Evolutionary conservation across 2,888 invertebrate genomes (phyloP).

Genomic region (Orthosia gracilis): DNA sequence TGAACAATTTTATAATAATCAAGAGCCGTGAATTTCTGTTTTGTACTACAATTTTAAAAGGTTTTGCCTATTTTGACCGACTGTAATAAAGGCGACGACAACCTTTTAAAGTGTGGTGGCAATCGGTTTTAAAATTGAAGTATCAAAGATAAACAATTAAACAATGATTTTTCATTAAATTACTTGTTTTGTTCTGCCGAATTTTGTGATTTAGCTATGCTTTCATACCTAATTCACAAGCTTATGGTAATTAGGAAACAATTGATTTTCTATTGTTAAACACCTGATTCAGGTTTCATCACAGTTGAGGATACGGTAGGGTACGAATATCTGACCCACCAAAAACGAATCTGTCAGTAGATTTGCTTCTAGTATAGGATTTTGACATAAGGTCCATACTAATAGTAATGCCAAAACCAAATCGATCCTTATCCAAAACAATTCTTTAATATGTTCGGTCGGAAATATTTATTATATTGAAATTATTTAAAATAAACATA

Average conservation of each 20-base stretch:
- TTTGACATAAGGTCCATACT: not conserved
- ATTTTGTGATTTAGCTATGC: too few relatives aligned
- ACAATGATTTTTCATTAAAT: not conserved
- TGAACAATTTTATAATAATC: not conserved
- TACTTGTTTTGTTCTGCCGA: too few relatives aligned
- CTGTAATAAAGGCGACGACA: not conserved
- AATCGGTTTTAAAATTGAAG: not conserved
- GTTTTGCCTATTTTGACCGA: not conserved
- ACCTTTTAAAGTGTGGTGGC: not conserved
- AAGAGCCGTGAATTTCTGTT: not conserved
- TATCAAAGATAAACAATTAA: not conserved
- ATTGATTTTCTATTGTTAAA: too few relatives aligned
- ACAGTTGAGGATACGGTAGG: too few relatives aligned
- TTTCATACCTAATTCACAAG: too few relatives aligned
- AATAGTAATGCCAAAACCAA: not conserved
- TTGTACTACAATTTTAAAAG: not conserved
- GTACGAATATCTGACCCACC: too few relatives aligned
- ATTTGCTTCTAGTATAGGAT: not conserved
- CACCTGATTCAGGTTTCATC: too few relatives aligned
- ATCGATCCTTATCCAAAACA: too few relatives aligned
- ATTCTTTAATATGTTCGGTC: not conserved
- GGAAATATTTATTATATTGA: not conserved
- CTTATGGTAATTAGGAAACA: too few relatives aligned
- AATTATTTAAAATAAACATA: slow-evolving; percentile 2
- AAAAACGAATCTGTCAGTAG: not conserved